Base-by-base conservation (phyloP, 2,797 vertebrate genomes). In the Sorex maritimensis region DNA sequence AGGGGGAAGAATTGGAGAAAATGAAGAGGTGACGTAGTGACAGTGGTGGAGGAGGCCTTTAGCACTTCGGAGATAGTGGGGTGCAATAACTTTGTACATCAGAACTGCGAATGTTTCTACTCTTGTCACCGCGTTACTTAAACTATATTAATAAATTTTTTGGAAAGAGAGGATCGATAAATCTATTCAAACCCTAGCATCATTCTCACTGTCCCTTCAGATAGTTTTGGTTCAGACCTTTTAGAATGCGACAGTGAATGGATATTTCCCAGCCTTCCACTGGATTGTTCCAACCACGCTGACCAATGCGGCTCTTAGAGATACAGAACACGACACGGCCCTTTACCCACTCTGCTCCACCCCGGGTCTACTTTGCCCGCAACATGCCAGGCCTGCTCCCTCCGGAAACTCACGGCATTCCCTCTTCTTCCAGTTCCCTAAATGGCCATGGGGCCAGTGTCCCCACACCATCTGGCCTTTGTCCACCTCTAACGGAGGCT, bases 331-430 rank as follows among this genome's bases (percentile, higher is more conserved):
- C 2, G 73, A 2, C 23, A 21, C 4, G 6, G 12, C 4, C 0
- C 26, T 30, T 58, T 19, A 13, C 17, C n/a, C 12, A 6, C 41
- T 21, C 72, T n/a, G 12, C 34, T n/a, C 14, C 46, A 19, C 21
- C 1, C 15, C 28, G 17, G 5, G 4, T 34, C 52, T 52, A 15
- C 52, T 52, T 15, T 15, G 5, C 44, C 41, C 78, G 21, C 12
- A 2, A n/a, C 75, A 28, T 0, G 13, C 11, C 3, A 38, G 21
- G 11, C 67, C 28, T 9, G 28, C 52, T 75, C 30, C 28, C 17
- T 7, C 0, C 0, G 30, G 65, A 49, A 1, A 2, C 0, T 14
- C 6, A 7, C 13, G 34, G 12, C 5, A 1, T 1, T 9, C 68
- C 46, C 78, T 55, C 44, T 49, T 17, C 55, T 68, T 79, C 83